Evolutionary conservation across 2,797 vertebrate species (phyloP).

Genomic region (Tamandua tetradactyla): DNA sequence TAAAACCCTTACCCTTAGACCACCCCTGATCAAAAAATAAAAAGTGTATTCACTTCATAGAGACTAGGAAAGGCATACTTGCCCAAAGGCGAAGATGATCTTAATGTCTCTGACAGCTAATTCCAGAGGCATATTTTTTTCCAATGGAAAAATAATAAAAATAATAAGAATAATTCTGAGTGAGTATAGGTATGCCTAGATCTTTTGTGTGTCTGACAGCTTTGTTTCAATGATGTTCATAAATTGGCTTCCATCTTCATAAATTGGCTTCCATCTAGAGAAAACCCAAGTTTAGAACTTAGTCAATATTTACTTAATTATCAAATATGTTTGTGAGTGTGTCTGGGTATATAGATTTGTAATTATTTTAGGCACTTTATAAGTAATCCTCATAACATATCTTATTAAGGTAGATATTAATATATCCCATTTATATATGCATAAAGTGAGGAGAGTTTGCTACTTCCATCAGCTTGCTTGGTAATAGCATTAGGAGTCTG

Average conservation of each 20-base stretch:
- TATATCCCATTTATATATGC: neutral
- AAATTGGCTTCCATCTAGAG: neutral
- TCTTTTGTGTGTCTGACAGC: neutral
- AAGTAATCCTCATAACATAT: neutral
- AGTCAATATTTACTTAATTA: neutral
- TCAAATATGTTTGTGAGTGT: neutral
- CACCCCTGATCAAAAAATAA: neutral
- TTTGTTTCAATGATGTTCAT: neutral
- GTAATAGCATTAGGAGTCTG: neutral
- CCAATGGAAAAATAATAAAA: neutral
- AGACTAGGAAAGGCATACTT: neutral
- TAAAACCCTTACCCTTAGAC: neutral
- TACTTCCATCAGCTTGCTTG: neutral
- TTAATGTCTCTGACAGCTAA: neutral
- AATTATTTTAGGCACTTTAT: constrained; percentile 41
- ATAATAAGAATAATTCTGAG: neutral
- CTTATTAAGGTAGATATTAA: neutral
- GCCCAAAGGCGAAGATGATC: neutral
- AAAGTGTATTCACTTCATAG: neutral
- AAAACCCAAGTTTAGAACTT: neutral
- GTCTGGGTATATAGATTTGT: neutral
- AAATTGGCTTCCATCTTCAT: neutral
- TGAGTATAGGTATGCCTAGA: neutral
- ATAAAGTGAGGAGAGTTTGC: neutral
- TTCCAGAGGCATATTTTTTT: neutral